Evolutionary conservation across 1,140 invertebrate species (phyloP), one percentile per base, ranked within the genome.

Genomic region (Glossosoma conforme): DNA sequence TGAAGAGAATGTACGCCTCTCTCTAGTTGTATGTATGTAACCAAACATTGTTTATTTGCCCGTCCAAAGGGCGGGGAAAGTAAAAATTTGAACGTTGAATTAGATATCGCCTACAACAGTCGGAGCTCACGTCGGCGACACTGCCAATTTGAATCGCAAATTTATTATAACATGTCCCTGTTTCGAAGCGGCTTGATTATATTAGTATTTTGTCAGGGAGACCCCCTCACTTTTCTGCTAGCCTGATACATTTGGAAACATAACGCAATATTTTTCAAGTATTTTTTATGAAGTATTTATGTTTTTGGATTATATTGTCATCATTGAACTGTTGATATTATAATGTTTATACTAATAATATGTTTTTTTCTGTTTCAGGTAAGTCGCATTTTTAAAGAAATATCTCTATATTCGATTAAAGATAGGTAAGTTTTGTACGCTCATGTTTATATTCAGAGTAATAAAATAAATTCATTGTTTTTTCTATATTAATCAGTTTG

Each of bases 121-220:
- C n/a, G n/a, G n/a, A n/a, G 48, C 44, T 51, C 32, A 33, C 32
- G 41, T 35, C n/a, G 24, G 28, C 50, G 35, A 10, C 46, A n/a
- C 20, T n/a, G 18, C 32, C 44, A 37, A 53, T 58, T 58, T 53
- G 56, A 58, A 58, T 58, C 43, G 46, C 56, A 58, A 54, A 58
- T 58, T 58, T 58, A n/a, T n/a, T n/a, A 51, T 42, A 38, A 35
- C 38, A 21, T 42, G 38, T 43, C 40, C 18, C 13, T 42, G 21
- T 25, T n/a, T n/a, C n/a, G n/a, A n/a, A n/a, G n/a, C n/a, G n/a
- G n/a, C n/a, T n/a, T n/a, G n/a, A n/a, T n/a, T n/a, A n/a, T n/a
- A n/a, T n/a, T n/a, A n/a, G n/a, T n/a, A n/a, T n/a, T n/a, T n/a
- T n/a, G n/a, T n/a, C n/a, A n/a, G n/a, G n/a, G n/a, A n/a, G n/a